Evolutionary conservation across 37 sponge, comb jelly and placozoan species (phyloP), one percentile per base, ranked within the genome.

Genomic region (Chondrosia reniformis): DNA sequence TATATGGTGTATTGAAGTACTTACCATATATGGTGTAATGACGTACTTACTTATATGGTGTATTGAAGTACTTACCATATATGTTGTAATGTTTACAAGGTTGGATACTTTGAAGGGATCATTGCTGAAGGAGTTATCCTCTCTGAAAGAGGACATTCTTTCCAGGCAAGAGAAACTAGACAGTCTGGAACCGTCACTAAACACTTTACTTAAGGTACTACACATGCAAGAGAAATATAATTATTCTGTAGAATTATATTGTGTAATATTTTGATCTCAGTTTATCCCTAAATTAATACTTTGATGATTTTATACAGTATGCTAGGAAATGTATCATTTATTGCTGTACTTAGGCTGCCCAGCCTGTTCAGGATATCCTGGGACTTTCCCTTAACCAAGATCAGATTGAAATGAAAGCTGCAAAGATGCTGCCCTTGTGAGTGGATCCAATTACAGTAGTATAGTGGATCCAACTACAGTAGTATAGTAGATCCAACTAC

Each of bases 291-390:
- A n/a, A n/a, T n/a, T n/a, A n/a, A n/a, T n/a, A n/a, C n/a, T n/a
- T n/a, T n/a, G n/a, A n/a, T n/a, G n/a, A n/a, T n/a, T n/a, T n/a
- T n/a, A n/a, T n/a, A n/a, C n/a, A n/a, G n/a, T n/a, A n/a, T n/a
- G n/a, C n/a, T n/a, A n/a, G n/a, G n/a, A n/a, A n/a, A n/a, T n/a
- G n/a, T n/a, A n/a, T 59, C 61, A 59, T 30, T 13, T 30, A 19
- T 59, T 69, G 72, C 9, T 1, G 24, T 69, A 15, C 12, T 65
- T 10, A 75, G 62, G 88, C 94, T 31, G 72, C 94, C 7, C 67
- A 84, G 24, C 92, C 94, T 5, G 55, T 93, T 8, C 92, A 93
- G 33, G 92, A 89, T 43, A 33, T 62, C 0, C 73, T 93, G 37
- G 61, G 57, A 27, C 46, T 84, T 34, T 85, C 87, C 7, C 64